Base-by-base conservation (phyloP, 2,797 vertebrate species). In the Pempheris klunzingeri region DNA sequence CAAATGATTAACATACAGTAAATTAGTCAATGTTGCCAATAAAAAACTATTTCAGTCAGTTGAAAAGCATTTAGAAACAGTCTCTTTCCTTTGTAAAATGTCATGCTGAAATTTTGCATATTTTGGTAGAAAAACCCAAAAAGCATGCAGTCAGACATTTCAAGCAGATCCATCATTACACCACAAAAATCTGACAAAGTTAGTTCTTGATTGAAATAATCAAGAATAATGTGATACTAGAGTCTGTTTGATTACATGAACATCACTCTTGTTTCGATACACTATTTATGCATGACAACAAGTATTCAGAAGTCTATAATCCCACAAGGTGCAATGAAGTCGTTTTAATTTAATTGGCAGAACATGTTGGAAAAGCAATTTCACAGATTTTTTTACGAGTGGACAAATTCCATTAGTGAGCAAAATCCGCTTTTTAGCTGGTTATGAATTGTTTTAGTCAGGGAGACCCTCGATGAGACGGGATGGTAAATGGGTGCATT, bases 381-480 rank as follows among this genome's bases (percentile, higher is more conserved):
- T 71, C 32, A 74, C 68, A 54, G n/a, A 74, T 84, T 73, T 85
- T 69, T 79, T 83, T 66, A 77, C 47, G 43, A 67, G 46, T 54
- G 55, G 50, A 69, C 59, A 72, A 85, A 87, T 68, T 80, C 46
- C 61, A 86, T 88, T 78, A 81, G 73, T 12, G 38, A 78, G 68
- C 11, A 53, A 38, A 73, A 63, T 44, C 59, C n/a, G 20, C 15
- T 13, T 73, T 34, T 80, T 65, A 26, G 49, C 59, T 59, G 30
- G 63, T 65, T 68, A 50, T 80, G 43, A 85, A 80, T 69, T 13
- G 57, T 78, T 82, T 72, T 22, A 32, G 34, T 81, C 18, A 4
- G 10, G 28, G 0, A 58, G 58, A 54, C 50, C 57, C 9, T 62
- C 20, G 3, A 53, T 62, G 38, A 55, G 47, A 67, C 39, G 52